These are phyloP conservation scores for Gastrophryne carolinensis DNA, from an alignment of 2,797 vertebrate species.

Conservation along the genomic window DNA sequence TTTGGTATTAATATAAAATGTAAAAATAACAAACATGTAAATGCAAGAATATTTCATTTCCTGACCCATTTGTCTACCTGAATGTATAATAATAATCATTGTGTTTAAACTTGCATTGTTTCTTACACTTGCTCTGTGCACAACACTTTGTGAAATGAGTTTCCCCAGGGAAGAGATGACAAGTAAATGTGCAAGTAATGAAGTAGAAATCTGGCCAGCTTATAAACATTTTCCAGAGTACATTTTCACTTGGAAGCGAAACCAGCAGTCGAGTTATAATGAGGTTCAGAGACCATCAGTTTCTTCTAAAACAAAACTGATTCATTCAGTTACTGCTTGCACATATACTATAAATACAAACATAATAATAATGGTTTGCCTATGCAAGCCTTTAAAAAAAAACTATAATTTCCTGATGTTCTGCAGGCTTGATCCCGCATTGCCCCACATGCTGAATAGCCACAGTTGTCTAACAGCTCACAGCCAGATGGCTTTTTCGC, in stretches of 20 bases:
- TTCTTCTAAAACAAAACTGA: not conserved
- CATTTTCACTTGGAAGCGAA: constrained; percentile 8
- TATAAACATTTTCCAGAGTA: constrained; percentile 7
- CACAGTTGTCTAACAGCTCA: no score
- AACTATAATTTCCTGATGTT: no score
- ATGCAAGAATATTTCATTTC: not conserved
- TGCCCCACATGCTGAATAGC: no score
- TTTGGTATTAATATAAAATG: no score
- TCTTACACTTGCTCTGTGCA: constrained; percentile 5
- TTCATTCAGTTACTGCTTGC: not conserved
- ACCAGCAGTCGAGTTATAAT: not conserved
- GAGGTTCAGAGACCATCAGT: not conserved
- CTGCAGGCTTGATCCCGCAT: no score
- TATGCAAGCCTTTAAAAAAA: no score
- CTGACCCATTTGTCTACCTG: not conserved
- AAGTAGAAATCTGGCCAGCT: constrained; percentile 5
- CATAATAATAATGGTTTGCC: no score
- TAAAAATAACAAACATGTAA: not conserved
- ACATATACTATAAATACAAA: not conserved
- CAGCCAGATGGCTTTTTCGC: no score
- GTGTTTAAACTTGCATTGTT: constrained; percentile 12
- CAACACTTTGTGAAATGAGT: constrained; percentile 31
- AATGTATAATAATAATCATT: constrained; percentile 1
- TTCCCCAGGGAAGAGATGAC: constrained; percentile 22
- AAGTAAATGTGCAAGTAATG: constrained; percentile 22